Evolutionary conservation across 1,140 invertebrate species (phyloP).

Genomic region (Acromyrmex charruanus): DNA sequence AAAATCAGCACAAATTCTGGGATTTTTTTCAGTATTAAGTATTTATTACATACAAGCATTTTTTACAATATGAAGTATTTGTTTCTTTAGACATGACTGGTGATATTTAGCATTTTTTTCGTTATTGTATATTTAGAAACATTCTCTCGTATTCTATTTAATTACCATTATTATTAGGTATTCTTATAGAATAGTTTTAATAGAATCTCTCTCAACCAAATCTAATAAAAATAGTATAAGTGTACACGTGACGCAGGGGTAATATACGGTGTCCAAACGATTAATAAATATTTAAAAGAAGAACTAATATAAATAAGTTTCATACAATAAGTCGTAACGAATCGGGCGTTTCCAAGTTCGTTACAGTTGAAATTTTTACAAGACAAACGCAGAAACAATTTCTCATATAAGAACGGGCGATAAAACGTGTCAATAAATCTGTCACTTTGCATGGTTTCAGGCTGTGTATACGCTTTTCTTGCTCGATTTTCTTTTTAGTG

Average conservation of each 20-base stretch:
- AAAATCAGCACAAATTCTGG: not conserved
- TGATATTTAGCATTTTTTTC: constrained; percentile 78
- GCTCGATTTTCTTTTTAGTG: not conserved
- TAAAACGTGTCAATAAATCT: constrained; percentile 53
- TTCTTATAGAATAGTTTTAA: constrained; percentile 75
- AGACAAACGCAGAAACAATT: constrained; percentile 39
- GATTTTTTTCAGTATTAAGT: constrained; percentile 76
- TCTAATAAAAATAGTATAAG: constrained; percentile 67
- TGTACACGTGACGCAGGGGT: constrained; percentile 46
- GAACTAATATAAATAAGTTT: constrained; percentile 74
- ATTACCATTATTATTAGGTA: constrained; percentile 71
- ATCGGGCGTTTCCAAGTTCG: not conserved
- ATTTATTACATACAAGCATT: constrained; percentile 83
- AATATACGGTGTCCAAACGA: constrained; percentile 52
- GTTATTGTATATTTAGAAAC: constrained; percentile 75
- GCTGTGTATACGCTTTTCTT: not conserved
- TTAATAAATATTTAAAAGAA: constrained; percentile 64
- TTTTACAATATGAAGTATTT: constrained; percentile 82
- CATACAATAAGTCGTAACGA: constrained; percentile 62
- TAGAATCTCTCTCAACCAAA: constrained; percentile 71
- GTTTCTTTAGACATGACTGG: constrained; percentile 80
- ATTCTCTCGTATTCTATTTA: constrained; percentile 75
- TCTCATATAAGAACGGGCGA: constrained; percentile 38
- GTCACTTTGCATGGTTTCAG: constrained; percentile 40
- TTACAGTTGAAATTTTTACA: constrained; percentile 57